Evolutionary conservation across 2,113 vertebrate species (phyloP), one percentile per base, ranked within the genome.

Genomic region (Salvelinus alpinus): DNA sequence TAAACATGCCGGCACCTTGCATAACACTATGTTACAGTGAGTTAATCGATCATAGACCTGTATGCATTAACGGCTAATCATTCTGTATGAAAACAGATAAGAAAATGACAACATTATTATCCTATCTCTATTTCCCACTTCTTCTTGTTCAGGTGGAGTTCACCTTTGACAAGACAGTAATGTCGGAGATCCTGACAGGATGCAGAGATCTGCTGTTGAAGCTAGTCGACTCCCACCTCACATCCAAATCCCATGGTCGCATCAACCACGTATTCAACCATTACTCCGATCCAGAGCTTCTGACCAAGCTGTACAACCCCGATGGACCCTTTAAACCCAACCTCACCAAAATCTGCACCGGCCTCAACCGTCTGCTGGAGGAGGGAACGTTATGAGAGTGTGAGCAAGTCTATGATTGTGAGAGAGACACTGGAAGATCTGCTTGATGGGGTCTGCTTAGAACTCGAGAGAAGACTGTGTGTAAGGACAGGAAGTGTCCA

Each of bases 291-390:
- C 95, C 94, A 78, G 94, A 95, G 74, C 95, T 96, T 73, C 85
- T 96, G 87, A 95, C 95, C 71, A 92, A 92, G 78, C 92, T 96
- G 77, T 96, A 96, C 84, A 95, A 95, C 86, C 95, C 94, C 5
- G 93, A 95, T 83, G 95, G 95, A 79, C 88, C 91, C 79, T 95
- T 94, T 78, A 92, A 93, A 84, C 85, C 84, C 20, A 94, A 95
- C 80, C 90, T 96, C 83, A 92, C 94, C 76, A 96, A 95, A 90
- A 94, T 96, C 38, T 96, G 95, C 83, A 92, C 91, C 64, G 95
- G 95, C 38, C 91, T 96, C 82, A 95, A 95, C 91, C 95, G 94
- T 92, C 95, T 96, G 95, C 73, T 96, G 81, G 95, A 96, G 82
- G 95, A 96, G 77, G 94, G 91, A 64, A 96, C 95, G 86, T 94